These are phyloP conservation scores for Piaya cayana DNA, from an alignment of 2,113 vertebrate genomes.

Conservation along the genomic window DNA sequence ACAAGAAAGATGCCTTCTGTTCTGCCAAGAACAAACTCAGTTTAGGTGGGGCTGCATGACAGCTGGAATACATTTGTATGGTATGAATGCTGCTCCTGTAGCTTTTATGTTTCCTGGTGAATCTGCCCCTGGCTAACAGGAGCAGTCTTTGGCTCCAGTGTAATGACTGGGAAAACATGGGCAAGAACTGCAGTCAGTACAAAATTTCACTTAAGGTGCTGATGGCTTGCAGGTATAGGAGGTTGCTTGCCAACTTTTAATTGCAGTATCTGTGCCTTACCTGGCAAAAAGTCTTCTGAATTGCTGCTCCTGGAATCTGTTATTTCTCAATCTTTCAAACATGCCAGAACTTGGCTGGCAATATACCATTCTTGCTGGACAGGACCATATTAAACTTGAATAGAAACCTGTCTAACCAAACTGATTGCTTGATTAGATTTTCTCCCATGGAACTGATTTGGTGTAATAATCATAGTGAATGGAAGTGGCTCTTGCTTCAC, in stretches of 20 bases:
- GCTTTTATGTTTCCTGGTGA: background rate
- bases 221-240: background rate
- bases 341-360: background rate
- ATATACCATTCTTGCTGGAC: background rate
- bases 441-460: background rate
- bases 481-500: background rate
- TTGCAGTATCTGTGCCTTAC: background rate
- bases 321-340: constrained; percentile 5
- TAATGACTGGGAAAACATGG: background rate
- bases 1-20: background rate
- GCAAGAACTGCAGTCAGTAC: background rate
- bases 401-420: background rate
- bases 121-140: background rate
- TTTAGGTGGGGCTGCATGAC: background rate
- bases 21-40: background rate
- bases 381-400: background rate
- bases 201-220: background rate
- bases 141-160: background rate
- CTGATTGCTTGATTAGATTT: background rate
- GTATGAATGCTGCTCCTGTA: background rate
- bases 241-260: background rate
- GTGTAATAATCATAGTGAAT: background rate
- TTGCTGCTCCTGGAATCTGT: background rate
- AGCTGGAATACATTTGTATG: background rate
- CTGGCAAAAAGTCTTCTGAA: background rate